phyloP scores from a whole-genome alignment of 2,797 vertebrate species.

The Falco rusticolus region DNA sequence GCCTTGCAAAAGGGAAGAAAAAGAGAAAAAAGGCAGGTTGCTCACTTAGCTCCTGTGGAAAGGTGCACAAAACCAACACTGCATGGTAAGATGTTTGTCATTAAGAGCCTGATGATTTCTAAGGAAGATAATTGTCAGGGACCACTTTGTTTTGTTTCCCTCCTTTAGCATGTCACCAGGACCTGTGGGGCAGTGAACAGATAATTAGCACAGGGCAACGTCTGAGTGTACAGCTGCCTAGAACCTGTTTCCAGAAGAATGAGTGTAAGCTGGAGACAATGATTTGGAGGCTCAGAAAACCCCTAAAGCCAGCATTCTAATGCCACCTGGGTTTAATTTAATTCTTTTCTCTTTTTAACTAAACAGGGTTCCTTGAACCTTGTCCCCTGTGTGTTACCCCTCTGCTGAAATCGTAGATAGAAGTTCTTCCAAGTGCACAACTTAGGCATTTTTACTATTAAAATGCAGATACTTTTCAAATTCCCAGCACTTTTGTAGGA shows the following conservation, averaged over 20 bases:
- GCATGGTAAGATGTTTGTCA: not conserved
- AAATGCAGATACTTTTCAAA: not conserved
- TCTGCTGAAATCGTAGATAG: not conserved
- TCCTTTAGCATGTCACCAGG: fast-evolving
- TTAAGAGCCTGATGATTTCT: not conserved
- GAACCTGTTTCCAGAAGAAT: not conserved
- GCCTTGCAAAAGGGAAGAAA: not conserved
- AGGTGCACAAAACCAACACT: not conserved
- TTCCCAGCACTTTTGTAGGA: not conserved
- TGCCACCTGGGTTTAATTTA: not conserved
- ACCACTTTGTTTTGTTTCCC: not conserved
- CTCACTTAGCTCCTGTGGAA: not conserved
- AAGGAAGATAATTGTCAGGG: not conserved
- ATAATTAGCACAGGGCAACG: not conserved
- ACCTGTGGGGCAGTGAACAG: not conserved
- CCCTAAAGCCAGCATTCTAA: not conserved
- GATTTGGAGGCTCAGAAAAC: not conserved
- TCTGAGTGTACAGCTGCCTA: not conserved
- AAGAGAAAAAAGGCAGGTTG: not conserved
- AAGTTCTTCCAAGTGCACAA: not conserved
- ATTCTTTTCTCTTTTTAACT: not conserved
- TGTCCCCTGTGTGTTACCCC: not conserved
- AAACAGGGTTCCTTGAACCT: not conserved
- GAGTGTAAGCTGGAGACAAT: not conserved
- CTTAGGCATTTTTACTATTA: not conserved